Base-by-base conservation (phyloP, 1,140 invertebrate species). In the Bombus waltoni region DNA sequence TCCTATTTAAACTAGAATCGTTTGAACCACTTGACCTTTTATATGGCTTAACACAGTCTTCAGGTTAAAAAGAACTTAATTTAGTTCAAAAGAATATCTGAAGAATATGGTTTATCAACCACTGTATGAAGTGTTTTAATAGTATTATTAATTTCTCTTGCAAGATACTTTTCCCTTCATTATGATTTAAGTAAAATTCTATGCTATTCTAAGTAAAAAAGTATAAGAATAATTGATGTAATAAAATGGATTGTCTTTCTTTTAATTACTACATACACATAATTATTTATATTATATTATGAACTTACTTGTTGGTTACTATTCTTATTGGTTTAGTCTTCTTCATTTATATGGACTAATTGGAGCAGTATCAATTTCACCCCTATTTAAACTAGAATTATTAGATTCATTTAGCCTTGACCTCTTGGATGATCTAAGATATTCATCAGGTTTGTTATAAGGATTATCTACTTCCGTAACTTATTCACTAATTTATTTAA, bases 301-400 rank as follows among this genome's bases (percentile, higher is more conserved):
- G 28, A 28, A 85, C 68, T 84, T 72, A 84, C 42, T 32, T 57
- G 32, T 85, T n/a, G 15, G 47, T 47, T 47, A 47, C 5, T 47
- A 0, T 47, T 53, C 47, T 53, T 53, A 53, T 53, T 53, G 18
- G 47, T 89, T 93, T 40, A 94, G 65, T 44, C 93, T 86, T 70
- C 92, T 87, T 92, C 93, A 94, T 92, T 94, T 93, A 92, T 92
- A 94, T 10, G 93, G 93, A 89, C 91, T 94, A 53, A 75, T 66
- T 13, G 93, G 88, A 10, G 81, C 78, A 75, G 66, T 62, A 8
- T 89, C 88, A 28, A 32, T 71, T 6, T 76, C 73, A 35, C 66
- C 88, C 18, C 59, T 86, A 76, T 87, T 91, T 13, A 65, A 42
- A 35, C 25, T 71, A 57, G 87, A 71, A 66, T 59, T 86, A 38